Percentiles rank a stretch among this genome's conserved stretches.
These are phyloP conservation scores for Chrysogorgia sp. DNA, from an alignment of 92 coral and sea anemone species.

Conservation along the genomic window DNA sequence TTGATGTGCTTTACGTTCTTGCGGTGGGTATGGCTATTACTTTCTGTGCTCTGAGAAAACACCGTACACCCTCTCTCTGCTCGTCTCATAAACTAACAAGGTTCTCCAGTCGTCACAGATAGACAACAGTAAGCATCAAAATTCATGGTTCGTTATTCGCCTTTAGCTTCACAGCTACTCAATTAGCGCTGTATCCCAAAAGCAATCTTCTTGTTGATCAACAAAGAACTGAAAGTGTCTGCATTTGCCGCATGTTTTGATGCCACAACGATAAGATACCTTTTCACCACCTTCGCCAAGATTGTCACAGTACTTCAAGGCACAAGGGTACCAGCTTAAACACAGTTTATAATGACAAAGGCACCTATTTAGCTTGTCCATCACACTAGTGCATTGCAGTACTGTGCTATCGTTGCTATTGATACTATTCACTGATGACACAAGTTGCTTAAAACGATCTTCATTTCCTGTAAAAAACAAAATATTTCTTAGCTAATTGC, in stretches of 20 bases:
- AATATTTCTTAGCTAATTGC: no score
- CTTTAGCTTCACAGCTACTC: neutral
- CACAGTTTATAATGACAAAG: conserved; percentile 77
- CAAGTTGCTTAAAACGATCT: neutral
- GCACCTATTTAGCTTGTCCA: conserved; percentile 53
- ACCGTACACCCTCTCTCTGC: no score
- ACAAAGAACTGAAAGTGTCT: conserved; percentile 80
- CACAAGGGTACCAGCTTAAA: conserved; percentile 95
- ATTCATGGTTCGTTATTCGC: no score
- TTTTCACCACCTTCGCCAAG: conserved; percentile 72
- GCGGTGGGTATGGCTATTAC: no score
- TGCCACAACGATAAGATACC: conserved; percentile 78
- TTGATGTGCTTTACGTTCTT: no score
- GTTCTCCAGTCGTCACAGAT: no score
- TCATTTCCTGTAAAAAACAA: conserved; percentile 13
- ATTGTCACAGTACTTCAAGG: conserved; percentile 72
- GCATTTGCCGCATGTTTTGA: conserved; percentile 96
- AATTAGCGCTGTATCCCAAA: conserved; percentile 72
- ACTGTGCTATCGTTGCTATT: conserved; percentile 11
- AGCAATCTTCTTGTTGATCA: conserved; percentile 72
- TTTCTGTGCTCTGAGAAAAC: no score
- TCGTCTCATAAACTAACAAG: no score
- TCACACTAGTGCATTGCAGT: conserved; percentile 9
- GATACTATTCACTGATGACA: conserved; percentile 24
- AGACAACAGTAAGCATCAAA: no score